Percentiles rank a stretch among this genome's conserved stretches.
Conservation (phyloP, 2,888 invertebrate species). For the Acleris laterana region DNA sequence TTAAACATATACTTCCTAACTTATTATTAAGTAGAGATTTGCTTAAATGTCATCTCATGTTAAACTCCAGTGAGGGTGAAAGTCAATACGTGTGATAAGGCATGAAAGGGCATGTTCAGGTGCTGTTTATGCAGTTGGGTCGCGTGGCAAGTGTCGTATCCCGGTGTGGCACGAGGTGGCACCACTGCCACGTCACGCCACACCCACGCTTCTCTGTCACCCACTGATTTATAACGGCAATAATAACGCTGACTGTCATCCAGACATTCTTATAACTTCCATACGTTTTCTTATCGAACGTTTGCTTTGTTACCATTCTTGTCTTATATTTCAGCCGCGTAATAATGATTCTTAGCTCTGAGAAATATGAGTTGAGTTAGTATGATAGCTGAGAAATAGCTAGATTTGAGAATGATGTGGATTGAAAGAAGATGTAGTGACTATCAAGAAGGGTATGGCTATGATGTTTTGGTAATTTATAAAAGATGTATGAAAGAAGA, state of each 20-base stretch:
- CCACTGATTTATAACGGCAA: slow-evolving; percentile 80
- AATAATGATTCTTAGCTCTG: neutral
- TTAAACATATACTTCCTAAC: too few relatives aligned
- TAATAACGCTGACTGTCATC: slow-evolving; percentile 78
- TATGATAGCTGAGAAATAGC: too few relatives aligned
- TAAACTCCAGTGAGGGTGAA: slow-evolving; percentile 28
- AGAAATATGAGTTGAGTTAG: too few relatives aligned
- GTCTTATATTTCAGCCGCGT: slow-evolving; percentile 13
- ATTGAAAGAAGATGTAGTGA: too few relatives aligned
- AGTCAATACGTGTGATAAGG: slow-evolving; percentile 31
- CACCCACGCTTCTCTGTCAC: slow-evolving; percentile 55
- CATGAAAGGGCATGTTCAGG: slow-evolving; percentile 21
- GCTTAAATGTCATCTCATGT: slow-evolving; percentile 5
- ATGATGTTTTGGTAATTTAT: too few relatives aligned
- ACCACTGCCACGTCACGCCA: slow-evolving; percentile 45
- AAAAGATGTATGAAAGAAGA: too few relatives aligned
- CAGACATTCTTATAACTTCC: slow-evolving; percentile 79
- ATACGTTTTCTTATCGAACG: slow-evolving; percentile 54
- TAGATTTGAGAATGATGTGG: too few relatives aligned
- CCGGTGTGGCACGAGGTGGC: slow-evolving; percentile 53
- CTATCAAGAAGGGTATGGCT: too few relatives aligned
- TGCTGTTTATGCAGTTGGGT: slow-evolving; percentile 38
- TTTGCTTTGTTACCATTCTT: slow-evolving; percentile 55
- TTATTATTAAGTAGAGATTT: too few relatives aligned
- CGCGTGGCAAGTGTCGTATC: slow-evolving; percentile 32